Conservation (phyloP, 2,888 invertebrate species). For the Tubulanus polymorphus region DNA sequence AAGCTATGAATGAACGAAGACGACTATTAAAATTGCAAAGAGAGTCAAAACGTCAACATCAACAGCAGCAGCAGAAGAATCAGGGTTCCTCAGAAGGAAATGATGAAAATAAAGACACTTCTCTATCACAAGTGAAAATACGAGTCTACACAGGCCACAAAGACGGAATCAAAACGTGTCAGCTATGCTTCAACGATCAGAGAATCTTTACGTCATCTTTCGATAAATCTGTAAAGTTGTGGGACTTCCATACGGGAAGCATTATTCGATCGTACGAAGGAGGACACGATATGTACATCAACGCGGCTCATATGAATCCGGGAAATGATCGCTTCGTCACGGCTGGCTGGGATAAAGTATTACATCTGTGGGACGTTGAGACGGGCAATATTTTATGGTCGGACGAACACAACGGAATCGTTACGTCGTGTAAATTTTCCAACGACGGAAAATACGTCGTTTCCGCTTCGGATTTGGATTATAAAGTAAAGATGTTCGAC, state of each 20-base stretch:
- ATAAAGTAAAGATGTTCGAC: slow-evolving; percentile 43
- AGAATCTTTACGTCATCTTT: slow-evolving; percentile 40
- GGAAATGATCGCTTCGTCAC: slow-evolving; percentile 37
- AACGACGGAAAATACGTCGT: slow-evolving; percentile 37
- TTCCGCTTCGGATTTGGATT: slow-evolving; percentile 44
- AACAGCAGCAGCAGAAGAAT: too few species aligned
- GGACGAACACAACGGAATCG: slow-evolving; percentile 40
- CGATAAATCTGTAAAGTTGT: slow-evolving; percentile 41
- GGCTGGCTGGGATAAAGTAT: slow-evolving; percentile 43
- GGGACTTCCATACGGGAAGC: slow-evolving; percentile 35
- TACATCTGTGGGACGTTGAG: slow-evolving; percentile 42
- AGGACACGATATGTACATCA: slow-evolving; percentile 29
- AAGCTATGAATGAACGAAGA: too few species aligned
- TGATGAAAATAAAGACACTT: too few species aligned
- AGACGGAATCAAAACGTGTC: slow-evolving; percentile 42
- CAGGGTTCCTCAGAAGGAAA: too few species aligned
- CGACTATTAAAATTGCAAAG: too few species aligned
- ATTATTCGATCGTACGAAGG: slow-evolving; percentile 29
- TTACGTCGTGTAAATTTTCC: slow-evolving; percentile 44
- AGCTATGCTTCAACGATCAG: slow-evolving; percentile 33
- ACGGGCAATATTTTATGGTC: slow-evolving; percentile 46
- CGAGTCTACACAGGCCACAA: slow-evolving; percentile 43
- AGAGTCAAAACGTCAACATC: too few species aligned
- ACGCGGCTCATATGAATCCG: slow-evolving; percentile 27
- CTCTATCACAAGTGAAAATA: slow-evolving; percentile 38